A percentile compares a stretch with the other conserved stretches of the same genome.
These are phyloP conservation scores for Agrotis puta DNA, from an alignment of 2,888 invertebrate genomes.

Conservation along the genomic window DNA sequence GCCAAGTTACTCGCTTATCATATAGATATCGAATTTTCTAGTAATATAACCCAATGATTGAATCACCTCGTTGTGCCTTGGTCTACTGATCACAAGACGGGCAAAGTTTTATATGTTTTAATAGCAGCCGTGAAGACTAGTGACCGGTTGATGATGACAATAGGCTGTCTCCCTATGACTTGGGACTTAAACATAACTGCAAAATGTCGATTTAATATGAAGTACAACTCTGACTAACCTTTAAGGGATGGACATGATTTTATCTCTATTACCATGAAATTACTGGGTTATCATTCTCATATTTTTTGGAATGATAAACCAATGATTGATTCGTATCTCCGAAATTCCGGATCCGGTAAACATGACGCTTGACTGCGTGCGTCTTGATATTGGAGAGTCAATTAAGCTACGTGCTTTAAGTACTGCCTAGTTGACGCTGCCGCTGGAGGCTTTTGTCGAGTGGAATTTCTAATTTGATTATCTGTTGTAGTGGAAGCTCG, in stretches of 20 bases:
- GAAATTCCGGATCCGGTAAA: conserved; percentile 26
- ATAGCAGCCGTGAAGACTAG: too few species aligned
- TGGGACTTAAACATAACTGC: too few species aligned
- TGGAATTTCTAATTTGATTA: conserved; percentile 41
- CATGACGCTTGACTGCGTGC: conserved; percentile 18
- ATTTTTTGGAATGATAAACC: conserved; percentile 36
- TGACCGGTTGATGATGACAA: too few species aligned
- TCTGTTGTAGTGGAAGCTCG: conserved; percentile 27
- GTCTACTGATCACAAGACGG: too few species aligned
- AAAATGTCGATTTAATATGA: too few species aligned
- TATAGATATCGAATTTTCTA: conserved; percentile 26
- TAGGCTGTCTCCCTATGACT: too few species aligned
- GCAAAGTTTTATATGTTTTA: too few species aligned
- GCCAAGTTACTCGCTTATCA: conserved; percentile 40
- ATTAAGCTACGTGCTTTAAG: conserved; percentile 40
- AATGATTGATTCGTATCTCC: conserved; percentile 25
- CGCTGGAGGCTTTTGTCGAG: conserved; percentile 24
- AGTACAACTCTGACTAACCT: too few species aligned
- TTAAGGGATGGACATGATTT: too few species aligned
- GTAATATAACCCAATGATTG: conserved; percentile 26
- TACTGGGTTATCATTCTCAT: conserved; percentile 30
- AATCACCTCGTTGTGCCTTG: conserved; percentile 6
- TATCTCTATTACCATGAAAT: conserved; percentile 11
- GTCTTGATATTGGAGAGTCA: conserved; percentile 51
- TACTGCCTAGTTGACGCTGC: conserved; percentile 43